A percentile compares a stretch with the other conserved stretches of the same genome.
phyloP scores from a whole-genome alignment of 2,888 invertebrate species.

The Trachelus tabidus region DNA sequence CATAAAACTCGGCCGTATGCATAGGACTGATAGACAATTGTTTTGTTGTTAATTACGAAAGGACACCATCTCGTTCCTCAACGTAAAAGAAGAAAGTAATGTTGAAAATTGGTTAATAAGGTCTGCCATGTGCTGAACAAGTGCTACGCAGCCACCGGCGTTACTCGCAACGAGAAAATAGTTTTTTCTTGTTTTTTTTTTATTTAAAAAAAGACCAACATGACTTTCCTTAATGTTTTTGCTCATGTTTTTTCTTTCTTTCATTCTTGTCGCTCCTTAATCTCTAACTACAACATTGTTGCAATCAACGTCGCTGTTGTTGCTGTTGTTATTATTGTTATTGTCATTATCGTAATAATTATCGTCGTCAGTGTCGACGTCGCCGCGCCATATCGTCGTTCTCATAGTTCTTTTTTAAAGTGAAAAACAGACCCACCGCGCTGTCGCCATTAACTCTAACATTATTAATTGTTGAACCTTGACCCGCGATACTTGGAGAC shows the following conservation, averaged over 20 bases:
- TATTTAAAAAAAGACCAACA: background rate
- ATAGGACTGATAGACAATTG: background rate
- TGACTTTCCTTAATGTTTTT: background rate
- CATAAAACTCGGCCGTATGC: background rate
- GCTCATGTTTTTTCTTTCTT: background rate
- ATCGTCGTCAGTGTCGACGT: constrained; percentile 23
- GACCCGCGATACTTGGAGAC: background rate
- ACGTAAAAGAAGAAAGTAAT: background rate
- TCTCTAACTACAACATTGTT: background rate
- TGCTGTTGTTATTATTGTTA: constrained; percentile 12
- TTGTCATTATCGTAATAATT: constrained; percentile 23
- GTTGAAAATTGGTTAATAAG: background rate
- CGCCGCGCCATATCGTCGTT: constrained; percentile 23
- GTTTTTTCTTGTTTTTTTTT: background rate
- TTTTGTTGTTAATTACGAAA: background rate
- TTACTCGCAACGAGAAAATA: background rate
- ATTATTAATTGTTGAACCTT: constrained; percentile 16
- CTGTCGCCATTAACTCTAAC: constrained; percentile 36
- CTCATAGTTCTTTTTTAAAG: constrained; percentile 15
- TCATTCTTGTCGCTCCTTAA: background rate
- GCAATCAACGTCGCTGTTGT: constrained; percentile 30
- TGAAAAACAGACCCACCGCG: background rate
- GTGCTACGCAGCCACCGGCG: background rate
- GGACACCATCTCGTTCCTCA: background rate
- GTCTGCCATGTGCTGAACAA: background rate